phyloP scores from a whole-genome alignment of 2,113 vertebrate genomes.

The Dendrocopos noguchii region DNA sequence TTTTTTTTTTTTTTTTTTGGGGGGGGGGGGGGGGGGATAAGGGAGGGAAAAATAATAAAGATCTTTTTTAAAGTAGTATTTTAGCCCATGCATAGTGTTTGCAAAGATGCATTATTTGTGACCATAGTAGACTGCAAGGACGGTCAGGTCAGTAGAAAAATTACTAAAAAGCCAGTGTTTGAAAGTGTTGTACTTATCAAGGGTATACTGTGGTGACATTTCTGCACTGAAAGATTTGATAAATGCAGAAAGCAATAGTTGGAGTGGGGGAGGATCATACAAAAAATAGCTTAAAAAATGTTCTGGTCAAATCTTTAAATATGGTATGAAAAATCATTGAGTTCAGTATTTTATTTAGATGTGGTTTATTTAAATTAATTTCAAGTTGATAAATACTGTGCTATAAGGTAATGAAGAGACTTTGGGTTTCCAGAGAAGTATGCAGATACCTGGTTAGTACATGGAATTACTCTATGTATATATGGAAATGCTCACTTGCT shows the following conservation, averaged over 20 bases:
- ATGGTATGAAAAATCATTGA: background rate
- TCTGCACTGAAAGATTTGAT: background rate
- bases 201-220: background rate
- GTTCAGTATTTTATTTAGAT: background rate
- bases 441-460: fast-evolving
- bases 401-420: background rate
- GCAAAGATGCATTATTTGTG: background rate
- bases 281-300: background rate
- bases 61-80: background rate
- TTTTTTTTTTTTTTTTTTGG: background rate
- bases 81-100: background rate
- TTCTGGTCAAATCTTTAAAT: background rate
- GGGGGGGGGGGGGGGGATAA: background rate
- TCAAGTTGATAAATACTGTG: background rate
- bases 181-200: background rate
- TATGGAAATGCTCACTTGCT: background rate
- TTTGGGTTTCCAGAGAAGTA: background rate
- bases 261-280: background rate
- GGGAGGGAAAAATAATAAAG: fast-evolving
- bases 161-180: background rate
- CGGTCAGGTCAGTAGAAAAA: background rate
- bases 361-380: background rate
- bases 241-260: background rate
- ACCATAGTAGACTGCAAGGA: background rate
- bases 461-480: background rate